Conservation (phyloP, 2,888 invertebrate species). For the Rhyacophila evoluta region DNA sequence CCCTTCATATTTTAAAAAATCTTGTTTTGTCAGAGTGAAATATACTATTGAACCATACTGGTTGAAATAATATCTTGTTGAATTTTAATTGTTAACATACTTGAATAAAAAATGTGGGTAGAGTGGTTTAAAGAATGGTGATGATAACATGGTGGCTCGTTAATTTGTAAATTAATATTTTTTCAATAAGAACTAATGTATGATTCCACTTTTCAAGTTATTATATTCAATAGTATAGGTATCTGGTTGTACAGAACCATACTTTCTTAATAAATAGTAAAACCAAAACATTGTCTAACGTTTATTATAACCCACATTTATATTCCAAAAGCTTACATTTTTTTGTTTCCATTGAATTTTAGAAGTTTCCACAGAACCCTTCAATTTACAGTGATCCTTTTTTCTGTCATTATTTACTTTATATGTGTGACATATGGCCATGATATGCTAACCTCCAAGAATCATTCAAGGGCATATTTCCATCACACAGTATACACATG, state of each 20-base stretch:
- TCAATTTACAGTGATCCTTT: too few relatives aligned
- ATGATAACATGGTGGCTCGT: constrained; percentile 45
- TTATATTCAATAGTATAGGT: constrained; percentile 52
- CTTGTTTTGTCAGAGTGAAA: constrained; percentile 32
- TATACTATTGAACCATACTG: constrained; percentile 40
- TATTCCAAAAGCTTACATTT: too few relatives aligned
- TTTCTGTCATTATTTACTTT: too few relatives aligned
- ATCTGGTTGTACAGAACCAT: constrained; percentile 55
- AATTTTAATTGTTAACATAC: constrained; percentile 52
- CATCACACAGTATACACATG: too few relatives aligned
- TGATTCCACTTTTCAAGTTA: constrained; percentile 48
- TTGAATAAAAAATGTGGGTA: constrained; percentile 41
- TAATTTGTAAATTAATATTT: constrained; percentile 53
- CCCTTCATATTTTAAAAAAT: constrained; percentile 5
- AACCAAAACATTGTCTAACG: neutral
- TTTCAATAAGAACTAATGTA: constrained; percentile 53
- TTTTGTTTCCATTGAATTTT: too few relatives aligned
- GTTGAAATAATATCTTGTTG: constrained; percentile 53
- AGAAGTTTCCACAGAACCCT: too few relatives aligned
- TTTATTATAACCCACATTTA: too few relatives aligned
- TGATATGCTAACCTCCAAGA: too few relatives aligned
- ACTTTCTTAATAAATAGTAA: constrained; percentile 54
- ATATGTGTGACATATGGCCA: too few relatives aligned
- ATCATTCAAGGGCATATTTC: too few relatives aligned
- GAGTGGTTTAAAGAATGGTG: constrained; percentile 43